Percentiles rank a stretch among this genome's conserved stretches.
Evolutionary conservation across 2,113 vertebrate species (phyloP).

Genomic region (Pseudorectes ferrugineus): DNA sequence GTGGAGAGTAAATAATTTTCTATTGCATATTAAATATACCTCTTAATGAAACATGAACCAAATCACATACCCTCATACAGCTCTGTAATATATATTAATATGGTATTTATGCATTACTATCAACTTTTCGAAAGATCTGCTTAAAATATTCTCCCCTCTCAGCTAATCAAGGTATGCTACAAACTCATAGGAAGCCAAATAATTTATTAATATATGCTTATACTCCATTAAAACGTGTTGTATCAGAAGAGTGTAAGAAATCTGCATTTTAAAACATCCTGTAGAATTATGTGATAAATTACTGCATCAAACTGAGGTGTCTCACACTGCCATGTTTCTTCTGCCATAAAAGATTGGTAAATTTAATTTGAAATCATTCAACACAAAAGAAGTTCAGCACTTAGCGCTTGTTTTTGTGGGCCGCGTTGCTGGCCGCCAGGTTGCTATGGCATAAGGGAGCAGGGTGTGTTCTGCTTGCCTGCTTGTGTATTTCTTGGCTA

Average conservation of each 20-base stretch:
- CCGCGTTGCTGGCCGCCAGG: neutral
- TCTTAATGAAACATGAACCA: neutral
- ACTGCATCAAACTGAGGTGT: neutral
- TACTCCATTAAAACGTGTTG: neutral
- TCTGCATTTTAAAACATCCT: neutral
- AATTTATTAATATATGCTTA: neutral
- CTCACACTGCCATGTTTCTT: neutral
- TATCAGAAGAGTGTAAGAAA: neutral
- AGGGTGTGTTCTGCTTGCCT: constrained; percentile 19
- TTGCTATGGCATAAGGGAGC: neutral
- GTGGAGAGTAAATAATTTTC: neutral
- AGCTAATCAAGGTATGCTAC: neutral
- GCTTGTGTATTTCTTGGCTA: constrained; percentile 10
- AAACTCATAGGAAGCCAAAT: neutral
- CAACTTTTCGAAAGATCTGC: neutral
- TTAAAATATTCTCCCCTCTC: neutral
- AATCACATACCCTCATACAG: neutral
- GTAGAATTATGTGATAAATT: neutral
- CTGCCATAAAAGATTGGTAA: neutral
- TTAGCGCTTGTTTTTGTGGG: neutral
- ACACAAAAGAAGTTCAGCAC: neutral
- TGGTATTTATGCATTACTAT: neutral
- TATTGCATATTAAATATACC: neutral
- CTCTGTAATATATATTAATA: neutral
- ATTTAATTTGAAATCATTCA: neutral